Base-by-base conservation (phyloP, 2,888 invertebrate species). In the Elysia crispata region DNA sequence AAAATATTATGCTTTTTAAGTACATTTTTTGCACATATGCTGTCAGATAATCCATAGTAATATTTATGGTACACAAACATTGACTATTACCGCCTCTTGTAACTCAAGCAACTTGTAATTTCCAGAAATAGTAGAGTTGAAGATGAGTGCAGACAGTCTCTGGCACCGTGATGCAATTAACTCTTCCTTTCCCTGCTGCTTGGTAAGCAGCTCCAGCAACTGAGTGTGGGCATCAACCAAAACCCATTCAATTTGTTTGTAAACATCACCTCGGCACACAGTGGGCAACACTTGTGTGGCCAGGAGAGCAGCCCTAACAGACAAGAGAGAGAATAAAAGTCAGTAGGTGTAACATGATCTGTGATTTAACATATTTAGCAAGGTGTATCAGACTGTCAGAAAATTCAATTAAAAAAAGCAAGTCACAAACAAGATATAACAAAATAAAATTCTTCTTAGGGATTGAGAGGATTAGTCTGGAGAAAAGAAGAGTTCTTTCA, bases 191-290 rank as follows among this genome's bases (percentile, higher is more conserved):
- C 85, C 88, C 5, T 82, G 83, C 50, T 85, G 82, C 25, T 82
- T 83, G 6, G 86, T 77, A 66, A 90, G 83, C 28, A 87, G 78
- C 57, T 91, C 89, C 3, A 91, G 86, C 20, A 91, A 86, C 28
- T 84, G 79, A 11, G 89, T 84, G 82, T 91, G 91, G 18, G 90
- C 90, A 66, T 91, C 91, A 31, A 91, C 84, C 76, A 91, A 82
- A 6, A 91, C 89, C 91, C 91, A 91, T 84, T 91, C 91, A 41
- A 91, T 81, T 81, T 91, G 91, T 82, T 89, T 86, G 83, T 91
- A 91, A 74, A 87, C 86, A 81, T 91, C 90, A 18, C 91, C 91
- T n/a, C 88, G 85, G 33, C 86, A 83, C 1, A 90, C 82, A 11
- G 83, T 86, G 1, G 91, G 88, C 77, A 91, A 82, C 60, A 87